These are phyloP conservation scores for Alviniconcha marisindica DNA, from an alignment of 1,140 invertebrate genomes.

Conservation along the genomic window DNA sequence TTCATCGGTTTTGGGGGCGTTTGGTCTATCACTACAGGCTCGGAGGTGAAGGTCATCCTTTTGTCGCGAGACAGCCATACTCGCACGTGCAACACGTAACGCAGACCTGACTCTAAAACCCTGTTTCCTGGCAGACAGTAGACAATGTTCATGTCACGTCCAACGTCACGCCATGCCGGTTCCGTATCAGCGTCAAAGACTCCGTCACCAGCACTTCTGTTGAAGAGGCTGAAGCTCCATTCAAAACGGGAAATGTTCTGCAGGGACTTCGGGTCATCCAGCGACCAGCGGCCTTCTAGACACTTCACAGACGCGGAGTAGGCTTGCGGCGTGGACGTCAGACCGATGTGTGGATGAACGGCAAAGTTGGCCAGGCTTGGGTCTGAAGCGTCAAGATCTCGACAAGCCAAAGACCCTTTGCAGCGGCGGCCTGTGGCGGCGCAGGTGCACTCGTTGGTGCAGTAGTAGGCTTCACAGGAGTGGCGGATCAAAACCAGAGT, in stretches of 20 bases:
- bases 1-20: slow-evolving; percentile 45
- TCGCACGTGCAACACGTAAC: slow-evolving; percentile 54
- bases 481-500: slow-evolving; percentile 44
- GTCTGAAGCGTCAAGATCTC: not conserved
- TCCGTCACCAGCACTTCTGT: slow-evolving; percentile 40
- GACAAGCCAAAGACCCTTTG: not conserved
- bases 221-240: slow-evolving; percentile 55
- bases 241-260: slow-evolving; percentile 45
- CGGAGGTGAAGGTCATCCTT: slow-evolving; percentile 43
- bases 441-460: slow-evolving; percentile 58
- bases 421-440: slow-evolving; percentile 50
- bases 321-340: not conserved
- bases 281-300: slow-evolving; percentile 19
- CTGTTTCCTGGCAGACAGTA: slow-evolving; percentile 47
- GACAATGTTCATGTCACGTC: slow-evolving; percentile 34
- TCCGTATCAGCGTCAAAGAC: slow-evolving; percentile 47
- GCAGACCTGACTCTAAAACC: slow-evolving; percentile 13
- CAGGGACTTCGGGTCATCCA: not conserved
- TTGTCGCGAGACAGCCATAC: slow-evolving; percentile 47
- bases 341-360: not conserved
- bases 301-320: slow-evolving; percentile 1
- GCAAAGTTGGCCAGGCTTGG: not conserved
- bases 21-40: slow-evolving; percentile 44
- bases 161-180: slow-evolving; percentile 52
- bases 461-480: slow-evolving; percentile 53